Evolutionary conservation across 2,113 vertebrate species (phyloP), one percentile per base, ranked within the genome.

Genomic region (Petroica traversi): DNA sequence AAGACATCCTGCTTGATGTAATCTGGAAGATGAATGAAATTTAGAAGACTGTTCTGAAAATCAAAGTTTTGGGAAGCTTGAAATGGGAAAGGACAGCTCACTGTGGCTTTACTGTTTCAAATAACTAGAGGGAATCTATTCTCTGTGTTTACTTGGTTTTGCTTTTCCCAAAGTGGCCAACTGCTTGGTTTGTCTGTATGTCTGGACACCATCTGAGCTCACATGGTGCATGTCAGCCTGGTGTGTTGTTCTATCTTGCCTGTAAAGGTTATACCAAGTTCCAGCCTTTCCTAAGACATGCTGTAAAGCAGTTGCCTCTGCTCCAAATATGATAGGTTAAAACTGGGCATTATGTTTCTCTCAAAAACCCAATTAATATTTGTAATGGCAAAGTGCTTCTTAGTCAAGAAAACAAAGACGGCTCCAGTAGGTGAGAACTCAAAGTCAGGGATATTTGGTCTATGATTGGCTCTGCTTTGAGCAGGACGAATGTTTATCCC

Each of bases 81-180:
- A 48, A 92, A 57, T 45, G 49, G 36, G 38, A 85, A 90, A 23
- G 59, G 33, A 24, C 29, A 54, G 38, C 55, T 90, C 80, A 76
- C 69, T 57, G 71, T 69, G 66, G 51, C 57, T 72, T 87, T 62
- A 38, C 19, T 23, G 4, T 76, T 83, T 90, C 63, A 49, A 11
- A 25, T 82, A 79, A 49, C 49, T 69, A 46, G 31, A 85, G 29
- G 16, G 58, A 94, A 28, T 31, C 24, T 73, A 16, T 74, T 80
- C 62, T 90, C 72, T 77, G 34, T 93, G 78, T 83, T 83, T 80
- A 55, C 92, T 94, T 29, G 14, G 74, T 46, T 93, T 91, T 69
- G 58, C 85, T 88, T 91, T 85, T 52, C 71, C 20, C 62, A 26
- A 66, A 82, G 67, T 72, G 41, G 63, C 45, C 71, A 62, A 3